Percentiles rank a stretch among this genome's conserved stretches.
Conservation (phyloP, 2,113 vertebrate genomes). For the Corydoras maculifer region DNA sequence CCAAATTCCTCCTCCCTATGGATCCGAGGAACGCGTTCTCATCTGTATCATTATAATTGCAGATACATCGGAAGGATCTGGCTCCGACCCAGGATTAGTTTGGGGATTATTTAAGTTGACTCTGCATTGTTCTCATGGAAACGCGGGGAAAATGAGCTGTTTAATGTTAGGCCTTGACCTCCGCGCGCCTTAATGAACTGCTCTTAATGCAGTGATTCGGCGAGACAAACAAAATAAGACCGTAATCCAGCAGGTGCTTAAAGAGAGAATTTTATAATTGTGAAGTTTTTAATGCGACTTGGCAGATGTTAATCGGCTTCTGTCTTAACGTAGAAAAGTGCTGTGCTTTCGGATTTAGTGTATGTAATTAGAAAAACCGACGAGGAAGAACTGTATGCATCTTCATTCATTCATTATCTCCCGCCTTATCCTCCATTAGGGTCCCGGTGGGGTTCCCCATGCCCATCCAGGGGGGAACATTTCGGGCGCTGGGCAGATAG, state of each 20-base stretch:
- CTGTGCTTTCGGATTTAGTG: too few species aligned
- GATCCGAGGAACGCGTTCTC: constrained; percentile 52
- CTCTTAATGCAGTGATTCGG: constrained; percentile 20
- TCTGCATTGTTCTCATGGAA: constrained; percentile 43
- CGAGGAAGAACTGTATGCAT: too few species aligned
- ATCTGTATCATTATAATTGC: constrained; percentile 61
- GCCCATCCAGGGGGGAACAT: too few species aligned
- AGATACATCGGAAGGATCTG: constrained; percentile 47
- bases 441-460: too few species aligned
- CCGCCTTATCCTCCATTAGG: too few species aligned
- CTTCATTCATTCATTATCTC: too few species aligned
- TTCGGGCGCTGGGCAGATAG: too few species aligned
- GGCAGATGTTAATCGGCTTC: not conserved
- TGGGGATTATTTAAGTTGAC: constrained; percentile 12
- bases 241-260: too few species aligned
- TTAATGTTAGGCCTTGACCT: constrained; percentile 28
- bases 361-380: too few species aligned
- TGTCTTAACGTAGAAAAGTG: not conserved
- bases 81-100: constrained; percentile 24
- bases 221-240: constrained; percentile 1
- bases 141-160: constrained; percentile 26
- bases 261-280: not conserved
- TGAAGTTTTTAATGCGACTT: not conserved
- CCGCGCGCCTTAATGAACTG: constrained; percentile 24
- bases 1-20: constrained; percentile 43